Evolutionary conservation across 2,888 invertebrate species (phyloP).

Genomic region (Macrosiphum euphorbiae): DNA sequence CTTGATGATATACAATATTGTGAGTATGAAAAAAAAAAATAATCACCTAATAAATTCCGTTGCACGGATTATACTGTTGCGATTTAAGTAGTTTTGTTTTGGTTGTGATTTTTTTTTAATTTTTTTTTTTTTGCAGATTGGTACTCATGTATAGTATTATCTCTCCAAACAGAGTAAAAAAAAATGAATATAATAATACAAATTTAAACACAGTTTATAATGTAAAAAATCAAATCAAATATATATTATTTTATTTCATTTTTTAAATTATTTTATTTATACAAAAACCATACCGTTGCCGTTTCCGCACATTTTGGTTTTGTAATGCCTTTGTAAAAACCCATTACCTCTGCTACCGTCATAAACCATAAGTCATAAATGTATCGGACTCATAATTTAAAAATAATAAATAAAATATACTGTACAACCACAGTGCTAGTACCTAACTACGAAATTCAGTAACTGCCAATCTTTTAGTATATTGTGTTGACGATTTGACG

Average conservation of each 20-base stretch:
- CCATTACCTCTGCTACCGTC: background rate
- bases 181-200: background rate
- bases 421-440: background rate
- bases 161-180: background rate
- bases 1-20: background rate
- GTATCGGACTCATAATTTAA: background rate
- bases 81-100: background rate
- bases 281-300: background rate
- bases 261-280: background rate
- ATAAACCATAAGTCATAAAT: background rate
- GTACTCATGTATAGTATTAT: background rate
- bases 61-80: background rate
- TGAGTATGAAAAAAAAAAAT: background rate
- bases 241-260: background rate
- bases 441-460: background rate
- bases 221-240: background rate
- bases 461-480: background rate
- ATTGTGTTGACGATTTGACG: background rate
- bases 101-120: background rate
- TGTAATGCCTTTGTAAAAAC: background rate
- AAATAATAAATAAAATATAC: background rate
- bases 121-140: background rate
- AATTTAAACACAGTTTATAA: background rate
- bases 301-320: background rate
- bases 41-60: background rate